phyloP scores from a whole-genome alignment of 2,113 vertebrate species.

The Amblyornis subalaris region DNA sequence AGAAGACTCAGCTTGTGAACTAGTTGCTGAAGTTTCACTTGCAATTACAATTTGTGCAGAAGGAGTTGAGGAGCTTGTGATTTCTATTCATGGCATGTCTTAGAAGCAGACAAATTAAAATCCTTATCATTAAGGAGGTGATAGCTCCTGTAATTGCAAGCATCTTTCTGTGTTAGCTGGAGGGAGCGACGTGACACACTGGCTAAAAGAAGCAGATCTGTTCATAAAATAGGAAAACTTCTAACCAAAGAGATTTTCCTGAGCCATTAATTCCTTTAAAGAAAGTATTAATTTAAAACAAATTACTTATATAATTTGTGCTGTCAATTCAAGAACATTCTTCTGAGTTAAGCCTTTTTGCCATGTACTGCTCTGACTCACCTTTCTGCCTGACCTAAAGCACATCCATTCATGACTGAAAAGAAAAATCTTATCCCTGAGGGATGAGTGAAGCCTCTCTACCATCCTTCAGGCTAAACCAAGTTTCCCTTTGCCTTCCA shows the following conservation, averaged over 20 bases:
- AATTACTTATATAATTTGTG: background rate
- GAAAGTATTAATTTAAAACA: background rate
- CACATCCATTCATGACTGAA: background rate
- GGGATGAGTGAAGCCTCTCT: background rate
- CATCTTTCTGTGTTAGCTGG: background rate
- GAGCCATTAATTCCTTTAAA: background rate
- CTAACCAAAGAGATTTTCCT: background rate
- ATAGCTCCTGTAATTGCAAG: constrained; percentile 18
- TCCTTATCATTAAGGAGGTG: constrained; percentile 26
- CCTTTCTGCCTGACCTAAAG: background rate
- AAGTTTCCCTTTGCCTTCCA: background rate
- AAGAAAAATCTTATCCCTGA: background rate
- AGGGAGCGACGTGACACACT: background rate
- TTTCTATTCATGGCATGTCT: constrained; percentile 24
- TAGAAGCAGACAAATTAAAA: constrained; percentile 45
- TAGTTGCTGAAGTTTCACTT: background rate
- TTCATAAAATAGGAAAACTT: background rate
- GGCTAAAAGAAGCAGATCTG: background rate
- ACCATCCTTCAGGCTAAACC: background rate
- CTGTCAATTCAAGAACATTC: background rate
- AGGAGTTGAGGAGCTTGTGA: background rate
- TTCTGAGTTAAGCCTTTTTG: background rate
- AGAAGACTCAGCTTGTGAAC: background rate
- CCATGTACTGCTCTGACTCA: background rate
- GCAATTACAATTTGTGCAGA: background rate